These are phyloP conservation scores for Pteronura brasiliensis DNA, from an alignment of 2,113 vertebrate genomes.

Conservation along the genomic window DNA sequence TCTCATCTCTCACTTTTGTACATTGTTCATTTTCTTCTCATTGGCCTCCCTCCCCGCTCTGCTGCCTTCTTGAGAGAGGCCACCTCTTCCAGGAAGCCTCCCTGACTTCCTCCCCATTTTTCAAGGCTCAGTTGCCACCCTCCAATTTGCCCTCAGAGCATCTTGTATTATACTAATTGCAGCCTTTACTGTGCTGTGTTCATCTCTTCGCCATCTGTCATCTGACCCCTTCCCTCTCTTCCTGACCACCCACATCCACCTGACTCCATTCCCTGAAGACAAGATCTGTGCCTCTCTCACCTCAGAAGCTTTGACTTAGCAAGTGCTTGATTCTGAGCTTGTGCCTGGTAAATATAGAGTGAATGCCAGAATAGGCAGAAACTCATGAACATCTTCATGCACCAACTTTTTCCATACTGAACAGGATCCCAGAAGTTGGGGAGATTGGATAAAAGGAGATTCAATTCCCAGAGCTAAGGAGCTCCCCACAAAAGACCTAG, in stretches of 20 bases:
- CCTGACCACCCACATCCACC: not conserved
- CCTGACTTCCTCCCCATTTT: not conserved
- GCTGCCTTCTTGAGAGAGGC: not conserved
- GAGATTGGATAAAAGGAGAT: not conserved
- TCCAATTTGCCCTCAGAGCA: not conserved
- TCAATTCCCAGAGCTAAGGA: not conserved
- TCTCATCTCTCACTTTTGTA: not conserved
- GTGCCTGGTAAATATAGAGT: not conserved
- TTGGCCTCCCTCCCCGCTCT: not conserved
- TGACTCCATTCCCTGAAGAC: not conserved
- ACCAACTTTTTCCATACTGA: not conserved
- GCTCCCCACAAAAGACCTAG: not conserved
- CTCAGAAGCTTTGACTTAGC: not conserved
- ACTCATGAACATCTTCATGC: not conserved
- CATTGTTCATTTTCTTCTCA: not conserved
- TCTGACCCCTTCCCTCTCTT: not conserved
- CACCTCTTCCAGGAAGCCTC: constrained; percentile 12
- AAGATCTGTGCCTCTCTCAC: not conserved
- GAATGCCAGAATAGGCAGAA: not conserved
- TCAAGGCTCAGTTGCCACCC: not conserved
- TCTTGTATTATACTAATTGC: not conserved
- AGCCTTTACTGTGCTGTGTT: not conserved
- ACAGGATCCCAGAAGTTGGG: not conserved
- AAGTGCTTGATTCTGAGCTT: not conserved
- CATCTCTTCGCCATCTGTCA: not conserved